A percentile compares a stretch with the other conserved stretches of the same genome.
These are phyloP conservation scores for Oryctolagus cuniculus DNA, from an alignment of 2,113 vertebrate genomes.

Conservation along the genomic window mOryCun1.1 NC_091432.1:203232001-203232500, in stretches of 20 bases:
- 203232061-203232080: neutral
- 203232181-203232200: conserved; percentile 12
- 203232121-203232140: conserved; percentile 42
- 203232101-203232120: neutral
- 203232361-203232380: neutral
- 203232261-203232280: neutral
- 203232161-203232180: neutral
- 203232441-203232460: conserved; percentile 36
- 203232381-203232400: neutral
- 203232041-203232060: neutral
- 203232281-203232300: neutral
- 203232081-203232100: neutral
- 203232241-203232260: neutral
- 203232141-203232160: neutral
- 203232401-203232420: neutral
- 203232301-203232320: conserved; percentile 1
- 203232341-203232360: conserved; percentile 36
- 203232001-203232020: neutral
- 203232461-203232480: neutral
- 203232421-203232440: conserved; percentile 37
- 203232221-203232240: neutral
- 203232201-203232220: neutral
- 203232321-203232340: neutral
- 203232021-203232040: neutral
- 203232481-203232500: conserved; percentile 6